These are phyloP conservation scores for Latrodectus geometricus DNA, from an alignment of 1,140 invertebrate genomes.

Conservation along the genomic window DNA sequence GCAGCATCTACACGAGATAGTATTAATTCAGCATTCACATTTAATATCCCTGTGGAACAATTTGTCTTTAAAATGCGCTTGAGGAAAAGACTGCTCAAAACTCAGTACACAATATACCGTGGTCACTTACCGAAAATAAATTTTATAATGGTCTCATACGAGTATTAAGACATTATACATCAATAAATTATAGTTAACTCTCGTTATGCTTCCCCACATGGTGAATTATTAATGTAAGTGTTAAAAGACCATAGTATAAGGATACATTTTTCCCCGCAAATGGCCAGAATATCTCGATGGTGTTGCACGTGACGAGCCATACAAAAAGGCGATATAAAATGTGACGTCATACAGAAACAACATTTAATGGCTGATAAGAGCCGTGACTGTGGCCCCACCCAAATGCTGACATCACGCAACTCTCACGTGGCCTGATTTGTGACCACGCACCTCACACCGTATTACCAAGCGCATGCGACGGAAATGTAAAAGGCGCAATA, in stretches of 20 bases:
- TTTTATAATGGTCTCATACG: background rate
- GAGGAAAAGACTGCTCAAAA: too few species aligned
- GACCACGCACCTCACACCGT: background rate
- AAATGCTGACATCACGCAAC: slow-evolving; percentile 21
- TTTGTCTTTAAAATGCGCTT: background rate
- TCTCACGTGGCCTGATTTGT: slow-evolving; percentile 45
- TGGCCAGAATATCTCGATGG: background rate
- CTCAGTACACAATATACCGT: background rate
- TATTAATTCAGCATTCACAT: background rate
- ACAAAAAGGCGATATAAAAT: slow-evolving; percentile 21
- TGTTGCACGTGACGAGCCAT: slow-evolving; percentile 22
- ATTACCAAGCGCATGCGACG: background rate
- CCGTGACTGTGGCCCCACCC: slow-evolving; percentile 31
- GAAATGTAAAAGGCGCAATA: slow-evolving; percentile 44
- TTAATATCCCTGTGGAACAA: background rate
- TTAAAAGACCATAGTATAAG: background rate
- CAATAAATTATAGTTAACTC: slow-evolving; percentile 7
- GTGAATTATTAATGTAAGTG: slow-evolving; percentile 6
- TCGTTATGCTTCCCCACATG: background rate
- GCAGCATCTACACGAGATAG: too few species aligned
- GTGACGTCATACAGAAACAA: slow-evolving; percentile 41
- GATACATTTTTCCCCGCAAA: background rate
- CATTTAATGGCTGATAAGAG: slow-evolving; percentile 46
- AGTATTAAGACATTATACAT: slow-evolving; percentile 18
- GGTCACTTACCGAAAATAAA: background rate